Percentiles rank a stretch among this genome's conserved stretches.
phyloP scores from a whole-genome alignment of 92 coral and sea anemone genomes.

The Palythoa grandis region DNA sequence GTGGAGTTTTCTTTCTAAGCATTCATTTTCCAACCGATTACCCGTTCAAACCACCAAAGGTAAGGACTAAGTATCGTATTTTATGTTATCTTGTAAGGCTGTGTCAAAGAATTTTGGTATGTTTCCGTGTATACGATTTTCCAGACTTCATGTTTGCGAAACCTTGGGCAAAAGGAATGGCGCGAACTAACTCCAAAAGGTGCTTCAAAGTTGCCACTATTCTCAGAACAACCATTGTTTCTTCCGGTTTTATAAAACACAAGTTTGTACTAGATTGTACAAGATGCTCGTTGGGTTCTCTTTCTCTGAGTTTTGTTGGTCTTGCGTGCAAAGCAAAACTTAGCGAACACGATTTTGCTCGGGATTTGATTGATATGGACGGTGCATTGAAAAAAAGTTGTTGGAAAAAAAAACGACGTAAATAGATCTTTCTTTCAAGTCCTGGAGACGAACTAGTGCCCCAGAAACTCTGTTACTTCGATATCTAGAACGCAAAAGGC shows the following conservation, averaged over 20 bases:
- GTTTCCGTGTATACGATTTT: neutral
- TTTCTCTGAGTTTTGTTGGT: neutral
- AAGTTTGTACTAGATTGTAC: constrained; percentile 40
- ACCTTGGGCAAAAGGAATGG: constrained; percentile 41
- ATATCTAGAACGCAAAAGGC: neutral
- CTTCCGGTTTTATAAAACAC: constrained; percentile 32
- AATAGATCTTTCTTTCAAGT: neutral
- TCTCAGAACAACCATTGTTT: constrained; percentile 8
- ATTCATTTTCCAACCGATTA: constrained; percentile 99
- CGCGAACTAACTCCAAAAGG: constrained; percentile 35
- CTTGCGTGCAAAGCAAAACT: neutral
- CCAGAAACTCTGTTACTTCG: neutral
- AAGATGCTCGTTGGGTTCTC: neutral
- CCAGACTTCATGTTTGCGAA: constrained; percentile 18
- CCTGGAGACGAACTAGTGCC: neutral
- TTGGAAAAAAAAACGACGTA: constrained; percentile 24
- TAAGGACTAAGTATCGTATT: constrained; percentile 48
- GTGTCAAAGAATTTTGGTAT: neutral
- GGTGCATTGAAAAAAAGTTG: neutral
- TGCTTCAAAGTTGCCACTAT: constrained; percentile 39
- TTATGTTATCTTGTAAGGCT: constrained; percentile 3
- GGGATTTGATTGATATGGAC: neutral
- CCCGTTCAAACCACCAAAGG: constrained; percentile 99
- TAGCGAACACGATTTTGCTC: neutral
- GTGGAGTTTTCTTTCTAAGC: constrained; percentile 98